Evolutionary conservation across 2,113 vertebrate species (phyloP).

Genomic region (Chinchilla lanigera): DNA sequence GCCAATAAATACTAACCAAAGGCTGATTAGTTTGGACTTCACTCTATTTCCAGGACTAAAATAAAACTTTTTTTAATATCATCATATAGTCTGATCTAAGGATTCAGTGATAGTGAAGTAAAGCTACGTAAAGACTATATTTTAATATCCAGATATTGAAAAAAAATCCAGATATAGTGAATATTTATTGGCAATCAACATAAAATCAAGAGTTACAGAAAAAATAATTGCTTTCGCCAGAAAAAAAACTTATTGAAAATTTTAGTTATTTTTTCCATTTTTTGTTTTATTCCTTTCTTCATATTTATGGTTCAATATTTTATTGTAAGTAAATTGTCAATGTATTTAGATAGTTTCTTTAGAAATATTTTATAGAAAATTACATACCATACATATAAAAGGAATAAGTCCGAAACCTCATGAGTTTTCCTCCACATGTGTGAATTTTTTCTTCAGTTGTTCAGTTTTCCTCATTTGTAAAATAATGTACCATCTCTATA

Average conservation of each 20-base stretch:
- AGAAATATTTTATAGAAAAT: neutral
- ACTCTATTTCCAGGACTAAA: neutral
- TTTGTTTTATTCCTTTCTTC: neutral
- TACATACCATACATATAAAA: neutral
- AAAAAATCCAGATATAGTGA: neutral
- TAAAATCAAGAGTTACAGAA: neutral
- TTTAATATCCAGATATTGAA: neutral
- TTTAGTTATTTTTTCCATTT: neutral
- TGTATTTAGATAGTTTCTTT: neutral
- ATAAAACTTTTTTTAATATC: neutral
- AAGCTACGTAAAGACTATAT: neutral
- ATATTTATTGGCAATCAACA: neutral
- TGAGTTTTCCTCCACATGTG: neutral
- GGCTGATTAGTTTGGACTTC: neutral
- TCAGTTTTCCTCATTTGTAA: neutral
- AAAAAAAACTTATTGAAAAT: neutral
- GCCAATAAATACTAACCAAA: neutral
- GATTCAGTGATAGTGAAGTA: neutral
- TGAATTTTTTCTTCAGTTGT: slow-evolving; percentile 11
- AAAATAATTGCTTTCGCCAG: neutral
- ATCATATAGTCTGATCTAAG: neutral
- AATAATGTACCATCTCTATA: neutral
- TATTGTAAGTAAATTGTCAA: neutral
- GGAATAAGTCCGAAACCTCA: neutral
- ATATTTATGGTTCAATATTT: neutral